Base-by-base conservation (phyloP, 1,140 invertebrate genomes). In the Cydia fagiglandana region DNA sequence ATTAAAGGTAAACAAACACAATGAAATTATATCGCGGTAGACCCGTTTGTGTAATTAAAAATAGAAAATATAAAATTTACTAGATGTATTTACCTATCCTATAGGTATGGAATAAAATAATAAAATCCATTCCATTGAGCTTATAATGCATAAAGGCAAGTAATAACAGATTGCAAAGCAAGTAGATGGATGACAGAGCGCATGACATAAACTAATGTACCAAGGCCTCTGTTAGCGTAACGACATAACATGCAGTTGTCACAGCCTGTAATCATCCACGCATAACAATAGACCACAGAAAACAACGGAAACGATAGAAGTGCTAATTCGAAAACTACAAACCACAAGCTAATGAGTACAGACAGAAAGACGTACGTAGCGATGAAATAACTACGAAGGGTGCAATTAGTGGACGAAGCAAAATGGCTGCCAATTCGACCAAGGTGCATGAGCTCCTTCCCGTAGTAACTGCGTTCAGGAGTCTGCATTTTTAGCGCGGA, bases 271-370 rank as follows among this genome's bases (percentile, higher is more conserved):
- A 88, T 89, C 81, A 84, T 28, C 73, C 76, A 34, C 24, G 64
- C 28, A 75, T 83, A 85, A 90, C 87, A 89, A 89, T 88, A 89
- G 84, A 77, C 80, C 82, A 87, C 84, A 77, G 73, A 61, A 75
- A 76, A 78, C 80, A 89, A 84, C 85, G 86, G 88, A 90, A 88
- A 81, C 80, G 81, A 84, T 88, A 80, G 80, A 92, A 91, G 89
- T 91, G 91, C 83, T 92, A 92, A 92, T 92, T 92, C 87, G 91
- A 91, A 91, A 91, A 91, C 86, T 84, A 90, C 81, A 88, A 90
- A 91, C 90, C 90, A 80, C 88, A 88, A 80, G 81, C 81, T 87
- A 91, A 89, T 88, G 83, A 88, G 81, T 83, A 84, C 76, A 89
- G 84, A 90, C 66, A 70, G 66, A 70, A 41, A 70, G 84, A 86